Percentiles rank a stretch among this genome's conserved stretches.
Evolutionary conservation across 2,888 invertebrate genomes (phyloP).

Genomic region (Drosophila paranaensis): DNA sequence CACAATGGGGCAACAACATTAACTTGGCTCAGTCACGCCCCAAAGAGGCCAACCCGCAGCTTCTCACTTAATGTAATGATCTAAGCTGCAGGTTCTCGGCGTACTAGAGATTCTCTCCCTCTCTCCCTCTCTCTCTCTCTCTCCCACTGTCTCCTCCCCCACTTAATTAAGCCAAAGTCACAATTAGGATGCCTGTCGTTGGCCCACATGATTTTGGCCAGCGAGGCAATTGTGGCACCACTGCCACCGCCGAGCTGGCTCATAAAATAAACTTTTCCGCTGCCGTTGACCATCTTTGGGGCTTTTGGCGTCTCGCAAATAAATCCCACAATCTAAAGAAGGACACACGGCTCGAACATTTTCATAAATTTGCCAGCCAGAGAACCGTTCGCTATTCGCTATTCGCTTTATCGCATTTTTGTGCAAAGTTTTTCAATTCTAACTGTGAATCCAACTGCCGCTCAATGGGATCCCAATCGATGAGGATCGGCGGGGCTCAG

Average conservation of each 20-base stretch:
- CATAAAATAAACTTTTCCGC: conserved; percentile 72
- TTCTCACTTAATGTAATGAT: conserved; percentile 16
- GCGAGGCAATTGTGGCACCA: conserved; percentile 38
- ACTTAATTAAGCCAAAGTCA: conserved; percentile 50
- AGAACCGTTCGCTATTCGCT: conserved; percentile 45
- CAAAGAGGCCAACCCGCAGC: conserved; percentile 54
- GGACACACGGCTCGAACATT: conserved; percentile 65
- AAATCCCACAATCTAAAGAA: conserved; percentile 68
- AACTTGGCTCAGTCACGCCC: conserved; percentile 44
- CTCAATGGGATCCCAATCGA: conserved; percentile 4
- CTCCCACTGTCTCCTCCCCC: conserved; percentile 1
- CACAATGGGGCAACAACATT: conserved; percentile 57
- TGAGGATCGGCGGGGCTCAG: conserved; percentile 50
- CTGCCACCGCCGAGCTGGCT: conserved; percentile 60
- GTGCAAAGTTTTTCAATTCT: conserved; percentile 65
- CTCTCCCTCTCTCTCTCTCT: conserved; percentile 3
- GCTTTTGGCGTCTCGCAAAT: conserved; percentile 50
- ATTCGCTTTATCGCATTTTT: conserved; percentile 70
- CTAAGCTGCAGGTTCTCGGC: conserved; percentile 16
- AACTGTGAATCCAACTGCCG: conserved; percentile 37
- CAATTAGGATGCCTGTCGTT: conserved; percentile 52
- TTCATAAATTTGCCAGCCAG: conserved; percentile 65
- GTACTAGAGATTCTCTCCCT: neutral
- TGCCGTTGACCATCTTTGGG: conserved; percentile 52
- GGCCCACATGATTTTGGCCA: conserved; percentile 53